Conservation (phyloP, 2,888 invertebrate species). For the Pterostichus niger region DNA sequence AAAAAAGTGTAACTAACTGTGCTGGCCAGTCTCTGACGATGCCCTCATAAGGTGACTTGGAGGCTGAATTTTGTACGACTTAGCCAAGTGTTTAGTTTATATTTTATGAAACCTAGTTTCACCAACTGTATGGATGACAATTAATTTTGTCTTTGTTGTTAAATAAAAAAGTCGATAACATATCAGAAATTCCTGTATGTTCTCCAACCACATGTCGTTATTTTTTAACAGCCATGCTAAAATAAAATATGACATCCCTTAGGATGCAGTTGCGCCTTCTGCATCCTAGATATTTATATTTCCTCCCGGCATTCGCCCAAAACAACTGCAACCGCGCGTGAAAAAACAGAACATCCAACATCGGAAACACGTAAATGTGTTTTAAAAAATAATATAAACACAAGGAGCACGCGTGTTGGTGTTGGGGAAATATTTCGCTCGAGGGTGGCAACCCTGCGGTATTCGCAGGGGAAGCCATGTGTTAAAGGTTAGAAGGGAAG, state of each 20-base stretch:
- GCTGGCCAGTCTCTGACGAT: too few relatives aligned
- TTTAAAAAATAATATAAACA: constrained; percentile 61
- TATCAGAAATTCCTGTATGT: constrained; percentile 5
- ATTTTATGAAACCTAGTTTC: too few relatives aligned
- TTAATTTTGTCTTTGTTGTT: too few relatives aligned
- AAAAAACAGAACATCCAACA: constrained; percentile 10
- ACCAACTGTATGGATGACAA: too few relatives aligned
- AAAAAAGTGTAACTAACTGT: too few relatives aligned
- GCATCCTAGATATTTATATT: constrained; percentile 56
- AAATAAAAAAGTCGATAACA: background rate
- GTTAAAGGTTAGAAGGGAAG: constrained; percentile 26
- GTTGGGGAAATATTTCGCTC: background rate
- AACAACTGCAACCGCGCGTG: constrained; percentile 52
- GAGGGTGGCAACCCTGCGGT: constrained; percentile 40
- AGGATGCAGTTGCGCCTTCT: constrained; percentile 22
- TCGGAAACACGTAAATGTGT: constrained; percentile 58
- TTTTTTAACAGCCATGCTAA: background rate
- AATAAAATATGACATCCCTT: constrained; percentile 46
- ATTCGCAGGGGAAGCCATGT: constrained; percentile 54
- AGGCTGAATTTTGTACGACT: too few relatives aligned
- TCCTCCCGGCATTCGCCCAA: constrained; percentile 8
- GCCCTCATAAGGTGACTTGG: too few relatives aligned
- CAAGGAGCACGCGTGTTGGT: constrained; percentile 19
- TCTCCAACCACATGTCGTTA: background rate
- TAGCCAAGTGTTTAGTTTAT: too few relatives aligned